Percentiles rank a stretch among this genome's conserved stretches.
These are phyloP conservation scores for Nothocercus nigrocapillus DNA, from an alignment of 2,113 vertebrate genomes.

Conservation along the genomic window DNA sequence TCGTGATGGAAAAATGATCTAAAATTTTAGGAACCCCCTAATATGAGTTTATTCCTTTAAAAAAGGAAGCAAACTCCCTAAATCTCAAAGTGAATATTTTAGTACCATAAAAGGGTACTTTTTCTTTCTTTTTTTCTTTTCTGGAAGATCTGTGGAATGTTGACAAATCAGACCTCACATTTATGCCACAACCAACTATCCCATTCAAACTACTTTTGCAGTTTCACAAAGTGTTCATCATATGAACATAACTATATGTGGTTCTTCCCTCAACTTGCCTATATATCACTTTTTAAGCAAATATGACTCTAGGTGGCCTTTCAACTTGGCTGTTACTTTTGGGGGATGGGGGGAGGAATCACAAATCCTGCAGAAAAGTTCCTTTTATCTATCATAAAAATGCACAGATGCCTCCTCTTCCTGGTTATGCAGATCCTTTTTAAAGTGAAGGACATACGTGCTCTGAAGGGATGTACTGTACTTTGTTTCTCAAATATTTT, in stretches of 20 bases:
- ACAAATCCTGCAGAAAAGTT: neutral
- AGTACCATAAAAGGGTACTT: neutral
- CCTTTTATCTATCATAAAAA: neutral
- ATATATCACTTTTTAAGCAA: neutral
- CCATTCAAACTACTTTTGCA: neutral
- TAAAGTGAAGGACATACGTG: neutral
- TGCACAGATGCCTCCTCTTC: neutral
- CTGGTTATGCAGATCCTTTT: neutral
- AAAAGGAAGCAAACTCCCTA: neutral
- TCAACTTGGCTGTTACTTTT: neutral
- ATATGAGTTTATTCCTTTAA: neutral
- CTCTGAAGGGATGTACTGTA: too few species aligned
- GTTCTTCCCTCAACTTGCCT: neutral
- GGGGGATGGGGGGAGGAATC: too few species aligned
- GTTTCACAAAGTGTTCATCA: neutral
- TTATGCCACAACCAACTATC: neutral
- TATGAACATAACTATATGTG: neutral
- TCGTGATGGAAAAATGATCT: neutral
- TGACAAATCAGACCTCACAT: accelerated
- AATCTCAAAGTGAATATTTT: neutral
- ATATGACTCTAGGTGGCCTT: neutral
- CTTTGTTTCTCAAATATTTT: neutral
- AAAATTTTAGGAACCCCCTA: neutral
- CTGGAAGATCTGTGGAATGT: neutral
- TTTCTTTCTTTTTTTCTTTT: neutral